Conservation (phyloP, 1,140 invertebrate species). For the Solenopsis fugax region DNA sequence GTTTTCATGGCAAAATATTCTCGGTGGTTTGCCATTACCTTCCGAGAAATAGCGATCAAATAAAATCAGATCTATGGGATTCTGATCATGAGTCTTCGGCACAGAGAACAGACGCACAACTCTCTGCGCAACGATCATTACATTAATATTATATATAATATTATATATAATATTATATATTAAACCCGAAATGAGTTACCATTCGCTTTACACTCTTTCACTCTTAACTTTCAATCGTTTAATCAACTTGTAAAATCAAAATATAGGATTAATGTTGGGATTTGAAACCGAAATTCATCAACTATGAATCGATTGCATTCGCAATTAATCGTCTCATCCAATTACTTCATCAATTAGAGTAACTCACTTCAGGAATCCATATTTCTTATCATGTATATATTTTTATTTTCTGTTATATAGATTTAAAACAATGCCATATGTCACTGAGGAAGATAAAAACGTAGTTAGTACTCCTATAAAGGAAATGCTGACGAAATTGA, state of each 20-base stretch:
- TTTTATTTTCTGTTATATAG: conserved; percentile 66
- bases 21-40: too few species aligned
- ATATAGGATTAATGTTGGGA: neutral
- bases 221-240: neutral
- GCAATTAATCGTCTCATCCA: neutral
- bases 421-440: conserved; percentile 86
- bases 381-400: neutral
- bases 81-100: too few species aligned
- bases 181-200: too few species aligned
- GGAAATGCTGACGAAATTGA: conserved; percentile 84
- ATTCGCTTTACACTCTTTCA: neutral
- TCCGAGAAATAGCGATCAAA: too few species aligned
- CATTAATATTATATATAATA: too few species aligned
- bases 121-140: too few species aligned
- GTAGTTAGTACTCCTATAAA: conserved; percentile 83
- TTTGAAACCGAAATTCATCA: neutral
- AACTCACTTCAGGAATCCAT: neutral
- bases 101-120: too few species aligned
- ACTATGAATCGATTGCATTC: neutral
- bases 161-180: too few species aligned
- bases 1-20: too few species aligned
- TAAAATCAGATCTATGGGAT: too few species aligned
- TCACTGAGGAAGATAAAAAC: conserved; percentile 85
- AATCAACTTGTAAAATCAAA: neutral
- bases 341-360: neutral